Percentiles rank a stretch among this genome's conserved stretches.
Evolutionary conservation across 2,113 vertebrate genomes (phyloP).

Genomic region (Numenius arquata): DNA sequence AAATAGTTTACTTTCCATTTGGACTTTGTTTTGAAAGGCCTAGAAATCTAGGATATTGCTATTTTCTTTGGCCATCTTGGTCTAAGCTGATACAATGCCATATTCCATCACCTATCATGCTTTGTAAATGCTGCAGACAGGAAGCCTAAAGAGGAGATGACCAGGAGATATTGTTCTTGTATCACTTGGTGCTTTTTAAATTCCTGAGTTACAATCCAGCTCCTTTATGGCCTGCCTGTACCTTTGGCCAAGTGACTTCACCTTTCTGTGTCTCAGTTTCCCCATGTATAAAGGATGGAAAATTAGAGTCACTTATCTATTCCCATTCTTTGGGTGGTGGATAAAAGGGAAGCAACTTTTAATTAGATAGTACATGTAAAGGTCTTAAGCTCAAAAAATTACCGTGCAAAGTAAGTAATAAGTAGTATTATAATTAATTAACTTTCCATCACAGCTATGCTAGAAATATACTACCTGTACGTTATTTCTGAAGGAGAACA

Average conservation of each 20-base stretch:
- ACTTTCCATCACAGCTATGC: background rate
- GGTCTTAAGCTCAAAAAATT: background rate
- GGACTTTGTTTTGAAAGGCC: background rate
- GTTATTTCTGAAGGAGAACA: background rate
- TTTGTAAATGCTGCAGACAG: background rate
- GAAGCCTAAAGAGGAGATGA: background rate
- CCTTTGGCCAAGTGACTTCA: background rate
- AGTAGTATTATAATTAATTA: conserved; percentile 26
- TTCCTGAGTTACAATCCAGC: background rate
- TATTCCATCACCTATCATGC: background rate
- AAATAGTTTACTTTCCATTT: background rate
- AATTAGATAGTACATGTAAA: background rate
- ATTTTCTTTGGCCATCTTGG: background rate
- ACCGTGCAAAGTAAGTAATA: background rate
- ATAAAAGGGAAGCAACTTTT: background rate
- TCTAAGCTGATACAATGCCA: background rate
- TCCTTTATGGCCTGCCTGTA: background rate
- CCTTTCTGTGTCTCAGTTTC: background rate
- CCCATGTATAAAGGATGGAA: background rate
- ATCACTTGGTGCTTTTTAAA: background rate
- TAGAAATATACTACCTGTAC: background rate
- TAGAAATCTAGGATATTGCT: background rate
- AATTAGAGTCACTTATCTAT: background rate
- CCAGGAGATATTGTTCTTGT: background rate
- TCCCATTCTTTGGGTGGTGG: no score